Conservation (phyloP, 2,888 invertebrate species). For the Trachelus stipa region DNA sequence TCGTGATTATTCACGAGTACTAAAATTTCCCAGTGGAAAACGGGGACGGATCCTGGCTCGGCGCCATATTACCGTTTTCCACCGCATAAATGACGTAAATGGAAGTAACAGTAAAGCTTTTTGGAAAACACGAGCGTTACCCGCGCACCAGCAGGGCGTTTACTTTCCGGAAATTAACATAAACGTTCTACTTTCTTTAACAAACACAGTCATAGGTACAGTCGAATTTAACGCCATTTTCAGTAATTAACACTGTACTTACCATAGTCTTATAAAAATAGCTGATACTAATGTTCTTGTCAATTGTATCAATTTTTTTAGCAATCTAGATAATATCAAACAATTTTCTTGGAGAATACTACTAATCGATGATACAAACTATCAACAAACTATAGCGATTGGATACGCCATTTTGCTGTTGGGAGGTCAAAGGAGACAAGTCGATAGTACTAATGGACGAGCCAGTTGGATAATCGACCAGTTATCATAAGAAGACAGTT, state of each 20-base stretch:
- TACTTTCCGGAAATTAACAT: constrained; percentile 33
- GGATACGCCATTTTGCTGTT: not conserved
- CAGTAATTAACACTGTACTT: not conserved
- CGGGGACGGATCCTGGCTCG: constrained; percentile 32
- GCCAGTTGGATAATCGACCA: not conserved
- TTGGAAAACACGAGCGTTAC: constrained; percentile 16
- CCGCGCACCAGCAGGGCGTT: constrained; percentile 24
- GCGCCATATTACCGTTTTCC: constrained; percentile 37
- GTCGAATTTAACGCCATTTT: not conserved
- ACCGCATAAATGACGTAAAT: constrained; percentile 18
- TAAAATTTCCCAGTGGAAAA: constrained; percentile 10
- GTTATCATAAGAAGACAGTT: not conserved
- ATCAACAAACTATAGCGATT: not conserved
- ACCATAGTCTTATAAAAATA: not conserved
- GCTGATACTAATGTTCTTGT: not conserved
- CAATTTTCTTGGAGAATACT: not conserved
- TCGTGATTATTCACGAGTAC: not conserved
- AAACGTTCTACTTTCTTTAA: constrained; percentile 12
- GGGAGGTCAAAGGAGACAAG: not conserved
- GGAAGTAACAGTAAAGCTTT: constrained; percentile 33
- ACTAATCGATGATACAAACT: not conserved
- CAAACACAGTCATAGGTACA: not conserved
- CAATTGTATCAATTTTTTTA: too few species aligned
- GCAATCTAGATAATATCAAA: not conserved
- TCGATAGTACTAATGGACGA: not conserved